phyloP scores from a whole-genome alignment of 2,888 invertebrate species.

The Amphipoea lucens region DNA sequence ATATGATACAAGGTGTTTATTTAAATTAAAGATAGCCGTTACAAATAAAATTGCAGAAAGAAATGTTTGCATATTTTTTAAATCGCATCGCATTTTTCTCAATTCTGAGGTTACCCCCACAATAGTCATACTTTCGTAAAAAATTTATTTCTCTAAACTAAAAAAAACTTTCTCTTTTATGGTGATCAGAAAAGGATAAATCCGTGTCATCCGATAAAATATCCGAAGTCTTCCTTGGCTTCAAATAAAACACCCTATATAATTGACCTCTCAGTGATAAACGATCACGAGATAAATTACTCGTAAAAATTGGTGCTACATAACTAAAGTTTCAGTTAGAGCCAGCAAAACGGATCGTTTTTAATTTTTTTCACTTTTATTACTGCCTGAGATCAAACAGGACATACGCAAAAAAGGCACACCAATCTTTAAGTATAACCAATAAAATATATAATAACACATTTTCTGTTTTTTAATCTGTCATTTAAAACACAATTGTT shows the following conservation, averaged over 20 bases:
- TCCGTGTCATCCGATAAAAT: neutral
- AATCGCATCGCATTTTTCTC: neutral
- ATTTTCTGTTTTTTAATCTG: neutral
- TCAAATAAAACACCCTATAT: neutral
- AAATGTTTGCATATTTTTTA: neutral
- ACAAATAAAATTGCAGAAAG: neutral
- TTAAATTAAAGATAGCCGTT: neutral
- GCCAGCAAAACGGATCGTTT: neutral
- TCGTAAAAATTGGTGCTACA: neutral
- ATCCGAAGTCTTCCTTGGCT: neutral
- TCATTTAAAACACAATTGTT: neutral
- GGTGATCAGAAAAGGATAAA: neutral
- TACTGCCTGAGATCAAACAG: constrained; percentile 39
- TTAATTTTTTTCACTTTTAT: neutral
- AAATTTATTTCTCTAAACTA: neutral
- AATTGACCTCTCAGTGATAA: neutral
- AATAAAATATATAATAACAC: neutral
- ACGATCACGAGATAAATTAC: neutral
- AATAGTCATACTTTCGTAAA: neutral
- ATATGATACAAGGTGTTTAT: neutral
- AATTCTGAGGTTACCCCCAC: neutral
- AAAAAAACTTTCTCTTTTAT: neutral
- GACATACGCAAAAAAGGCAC: neutral
- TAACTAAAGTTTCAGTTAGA: neutral
- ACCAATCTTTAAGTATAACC: neutral